phyloP scores from a whole-genome alignment of 2,113 vertebrate species.

The Paramormyrops kingsleyae region DNA sequence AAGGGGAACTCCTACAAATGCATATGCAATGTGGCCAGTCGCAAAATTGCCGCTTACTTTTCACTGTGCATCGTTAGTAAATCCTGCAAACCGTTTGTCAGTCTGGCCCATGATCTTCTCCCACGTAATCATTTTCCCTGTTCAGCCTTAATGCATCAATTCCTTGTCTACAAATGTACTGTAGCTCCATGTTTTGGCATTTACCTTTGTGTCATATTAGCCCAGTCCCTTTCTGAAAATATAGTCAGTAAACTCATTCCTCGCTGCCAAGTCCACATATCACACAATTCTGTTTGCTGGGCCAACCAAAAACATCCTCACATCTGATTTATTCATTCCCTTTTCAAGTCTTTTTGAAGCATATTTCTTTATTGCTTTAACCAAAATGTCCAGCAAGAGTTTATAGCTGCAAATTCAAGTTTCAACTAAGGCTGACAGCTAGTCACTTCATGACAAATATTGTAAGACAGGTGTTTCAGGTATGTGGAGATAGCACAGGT shows the following conservation, averaged over 20 bases:
- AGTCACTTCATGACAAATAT: neutral
- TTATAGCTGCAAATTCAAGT: neutral
- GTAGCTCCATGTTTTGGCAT: neutral
- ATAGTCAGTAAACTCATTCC: neutral
- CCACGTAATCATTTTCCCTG: neutral
- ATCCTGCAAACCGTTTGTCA: neutral
- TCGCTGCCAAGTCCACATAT: neutral
- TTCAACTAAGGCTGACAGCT: neutral
- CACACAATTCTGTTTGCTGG: neutral
- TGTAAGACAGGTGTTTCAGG: neutral
- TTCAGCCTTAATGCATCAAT: neutral
- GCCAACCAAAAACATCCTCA: neutral
- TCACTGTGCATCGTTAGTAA: neutral
- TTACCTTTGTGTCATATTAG: neutral
- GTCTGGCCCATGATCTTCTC: neutral
- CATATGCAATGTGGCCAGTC: neutral
- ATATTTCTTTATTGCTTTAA: neutral
- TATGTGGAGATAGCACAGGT: too few species aligned
- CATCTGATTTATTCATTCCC: neutral
- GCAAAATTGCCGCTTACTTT: neutral
- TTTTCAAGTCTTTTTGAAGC: neutral
- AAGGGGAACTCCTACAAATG: neutral
- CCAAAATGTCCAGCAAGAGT: neutral
- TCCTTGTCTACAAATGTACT: neutral
- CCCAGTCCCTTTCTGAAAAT: neutral